phyloP scores from a whole-genome alignment of 2,888 invertebrate genomes.

The Chaitophorus viminalis region DNA sequence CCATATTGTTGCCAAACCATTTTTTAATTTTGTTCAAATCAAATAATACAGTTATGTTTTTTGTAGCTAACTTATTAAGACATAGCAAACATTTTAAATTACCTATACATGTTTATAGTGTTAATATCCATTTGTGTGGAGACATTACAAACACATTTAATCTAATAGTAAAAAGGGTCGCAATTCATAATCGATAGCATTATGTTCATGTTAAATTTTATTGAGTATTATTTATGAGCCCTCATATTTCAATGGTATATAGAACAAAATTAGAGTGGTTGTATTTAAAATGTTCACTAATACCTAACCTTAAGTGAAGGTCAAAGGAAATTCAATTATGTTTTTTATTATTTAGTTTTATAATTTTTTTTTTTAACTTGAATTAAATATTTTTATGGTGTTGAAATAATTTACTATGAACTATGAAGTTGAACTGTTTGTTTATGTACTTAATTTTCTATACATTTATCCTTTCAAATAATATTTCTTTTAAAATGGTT shows the following conservation, averaged over 20 bases:
- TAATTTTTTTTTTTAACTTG: conserved; percentile 1
- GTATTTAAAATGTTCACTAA: neutral
- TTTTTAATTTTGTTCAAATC: no score
- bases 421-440: neutral
- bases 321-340: conserved; percentile 36
- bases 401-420: neutral
- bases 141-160: no score
- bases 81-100: no score
- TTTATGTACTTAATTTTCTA: neutral
- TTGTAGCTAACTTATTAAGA: no score
- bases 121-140: no score
- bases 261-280: neutral
- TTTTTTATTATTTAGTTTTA: conserved; percentile 5
- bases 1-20: no score
- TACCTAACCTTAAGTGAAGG: neutral
- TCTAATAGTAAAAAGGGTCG: no score
- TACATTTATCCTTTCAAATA: no score
- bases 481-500: no score
- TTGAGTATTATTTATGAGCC: neutral
- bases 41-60: no score
- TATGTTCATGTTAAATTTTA: neutral
- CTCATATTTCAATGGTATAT: neutral
- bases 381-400: neutral
- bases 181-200: neutral
- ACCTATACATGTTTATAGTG: no score